Evolutionary conservation across 2,113 vertebrate genomes (phyloP).

Genomic region (Oryzias melastigma): DNA sequence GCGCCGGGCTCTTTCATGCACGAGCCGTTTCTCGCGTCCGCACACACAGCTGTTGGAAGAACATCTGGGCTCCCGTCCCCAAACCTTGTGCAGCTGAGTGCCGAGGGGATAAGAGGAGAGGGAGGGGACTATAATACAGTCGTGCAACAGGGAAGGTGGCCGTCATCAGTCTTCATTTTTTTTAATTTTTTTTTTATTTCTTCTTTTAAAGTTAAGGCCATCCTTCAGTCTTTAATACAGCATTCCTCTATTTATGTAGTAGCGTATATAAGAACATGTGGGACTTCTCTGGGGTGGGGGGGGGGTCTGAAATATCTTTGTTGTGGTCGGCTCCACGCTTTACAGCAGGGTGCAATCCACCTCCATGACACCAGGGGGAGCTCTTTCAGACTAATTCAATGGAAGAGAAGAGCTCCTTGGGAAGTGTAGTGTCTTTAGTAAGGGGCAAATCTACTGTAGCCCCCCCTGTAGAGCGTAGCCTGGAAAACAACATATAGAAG

Average conservation of each 20-base stretch:
- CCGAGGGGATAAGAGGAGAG: constrained; percentile 45
- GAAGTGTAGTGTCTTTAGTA: constrained; percentile 73
- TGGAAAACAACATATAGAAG: constrained; percentile 33
- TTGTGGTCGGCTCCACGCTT: constrained; percentile 51
- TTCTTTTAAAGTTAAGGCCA: constrained; percentile 52
- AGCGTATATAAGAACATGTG: constrained; percentile 65
- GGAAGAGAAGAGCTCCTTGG: constrained; percentile 65
- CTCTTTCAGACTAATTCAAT: constrained; percentile 64
- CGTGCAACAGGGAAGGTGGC: constrained; percentile 67
- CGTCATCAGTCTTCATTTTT: constrained; percentile 47
- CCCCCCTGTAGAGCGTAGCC: constrained; percentile 80
- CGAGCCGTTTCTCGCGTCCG: constrained; percentile 46
- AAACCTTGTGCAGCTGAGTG: constrained; percentile 73
- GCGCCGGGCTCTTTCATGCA: constrained; percentile 34
- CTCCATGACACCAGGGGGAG: constrained; percentile 69
- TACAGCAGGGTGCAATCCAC: constrained; percentile 66
- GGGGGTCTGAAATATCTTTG: constrained; percentile 58
- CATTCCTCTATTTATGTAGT: constrained; percentile 74
- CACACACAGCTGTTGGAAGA: constrained; percentile 68
- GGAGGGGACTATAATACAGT: constrained; percentile 70
- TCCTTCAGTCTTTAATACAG: constrained; percentile 71
- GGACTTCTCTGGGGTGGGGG: constrained; percentile 59
- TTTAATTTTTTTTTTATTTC: constrained; percentile 25
- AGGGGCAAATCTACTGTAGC: constrained; percentile 82
- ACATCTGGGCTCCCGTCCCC: constrained; percentile 60